phyloP scores from a whole-genome alignment of 2,888 invertebrate genomes.

The Oligia strigilis region DNA sequence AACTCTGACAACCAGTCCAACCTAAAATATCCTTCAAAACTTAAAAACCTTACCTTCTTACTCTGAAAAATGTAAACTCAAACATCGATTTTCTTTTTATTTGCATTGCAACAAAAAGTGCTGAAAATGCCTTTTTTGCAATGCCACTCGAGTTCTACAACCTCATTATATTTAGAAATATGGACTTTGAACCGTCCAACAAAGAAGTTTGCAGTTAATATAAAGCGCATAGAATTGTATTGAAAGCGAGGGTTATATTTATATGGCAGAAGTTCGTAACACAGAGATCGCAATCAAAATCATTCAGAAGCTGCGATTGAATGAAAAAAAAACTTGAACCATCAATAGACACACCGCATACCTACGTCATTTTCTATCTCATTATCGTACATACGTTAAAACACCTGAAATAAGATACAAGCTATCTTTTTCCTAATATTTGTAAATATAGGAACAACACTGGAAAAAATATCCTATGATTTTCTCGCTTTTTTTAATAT shows the following conservation, averaged over 20 bases:
- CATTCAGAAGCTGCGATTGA: not conserved
- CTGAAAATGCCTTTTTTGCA: not conserved
- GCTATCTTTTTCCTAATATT: not conserved
- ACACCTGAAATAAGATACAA: not conserved
- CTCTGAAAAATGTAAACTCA: not conserved
- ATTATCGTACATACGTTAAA: not conserved
- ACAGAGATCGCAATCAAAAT: slow-evolving; percentile 27
- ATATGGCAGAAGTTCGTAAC: slow-evolving; percentile 7
- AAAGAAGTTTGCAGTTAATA: slow-evolving; percentile 13
- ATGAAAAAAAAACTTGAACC: not conserved
- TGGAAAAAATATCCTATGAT: not conserved
- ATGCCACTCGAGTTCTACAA: slow-evolving; percentile 9
- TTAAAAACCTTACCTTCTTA: not conserved
- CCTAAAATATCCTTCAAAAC: not conserved
- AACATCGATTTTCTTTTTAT: not conserved
- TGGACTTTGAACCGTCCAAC: not conserved
- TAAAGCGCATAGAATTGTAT: slow-evolving; percentile 29
- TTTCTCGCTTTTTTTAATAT: not conserved
- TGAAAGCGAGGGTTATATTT: slow-evolving; percentile 27
- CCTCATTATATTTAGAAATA: slow-evolving; percentile 15
- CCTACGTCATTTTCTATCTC: not conserved
- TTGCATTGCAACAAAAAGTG: not conserved
- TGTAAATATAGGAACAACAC: not conserved
- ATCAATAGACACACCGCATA: not conserved
- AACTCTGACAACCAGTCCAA: no score